Evolutionary conservation across 1,140 invertebrate genomes (phyloP), one percentile per base, ranked within the genome.

Genomic region (Grapholita molesta): DNA sequence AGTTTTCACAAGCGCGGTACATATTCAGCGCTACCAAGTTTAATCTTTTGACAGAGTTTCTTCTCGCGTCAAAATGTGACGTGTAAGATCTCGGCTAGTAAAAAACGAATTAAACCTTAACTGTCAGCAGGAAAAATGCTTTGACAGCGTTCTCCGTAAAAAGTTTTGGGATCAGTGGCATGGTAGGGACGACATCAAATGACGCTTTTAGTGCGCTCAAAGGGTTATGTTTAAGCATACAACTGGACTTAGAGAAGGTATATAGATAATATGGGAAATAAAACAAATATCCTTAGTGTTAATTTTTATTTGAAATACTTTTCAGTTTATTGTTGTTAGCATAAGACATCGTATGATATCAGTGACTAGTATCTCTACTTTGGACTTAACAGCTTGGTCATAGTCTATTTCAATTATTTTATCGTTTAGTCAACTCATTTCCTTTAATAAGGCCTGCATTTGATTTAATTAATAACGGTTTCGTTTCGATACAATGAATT

Each of bases 361-460:
- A 61, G 55, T 61, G 55, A 61, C 55, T 61, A 61, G 55, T 61
- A 4, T 48, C 15, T 61, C 55, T 61, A 61, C 55, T 61, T 61
- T 61, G 55, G 55, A 61, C 55, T 28, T 61, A 48, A 48, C 42
- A 55, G 53, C 53, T 55, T 61, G 55, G 55, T 61, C 55, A 30
- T 25, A 33, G 21, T n/a, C 28, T 67, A 52, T 55, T 68, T 72
- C 64, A 61, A 72, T 78, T 72, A 64, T 67, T 74, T 76, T 76
- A 74, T 72, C 66, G 67, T 74, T 71, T 68, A 71, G 8, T 57
- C 1, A 12, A 11, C 21, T 32, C 25, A 70, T 75, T 69, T 72
- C 57, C 69, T 73, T 74, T 69, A 66, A 68, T 69, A 69, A 72
- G 53, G 52, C 71, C 64, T 28, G 55, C 30, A 12, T 9, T 25